Evolutionary conservation across 2,888 invertebrate species (phyloP), one percentile per base, ranked within the genome.

Genomic region (Candidula unifasciata): DNA sequence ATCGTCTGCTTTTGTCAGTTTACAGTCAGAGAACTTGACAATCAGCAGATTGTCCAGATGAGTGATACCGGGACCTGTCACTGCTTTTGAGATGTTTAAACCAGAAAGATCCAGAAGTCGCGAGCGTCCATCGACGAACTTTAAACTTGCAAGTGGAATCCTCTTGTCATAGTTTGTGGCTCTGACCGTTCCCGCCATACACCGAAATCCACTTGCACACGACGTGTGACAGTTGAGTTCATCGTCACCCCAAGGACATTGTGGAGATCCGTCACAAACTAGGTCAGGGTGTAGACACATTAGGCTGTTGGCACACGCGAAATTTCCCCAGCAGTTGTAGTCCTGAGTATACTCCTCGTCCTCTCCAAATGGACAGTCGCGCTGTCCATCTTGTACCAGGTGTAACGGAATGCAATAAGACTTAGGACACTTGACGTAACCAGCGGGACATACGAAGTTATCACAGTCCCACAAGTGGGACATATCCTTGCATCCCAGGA

Each of bases 391-490:
- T 1, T 8, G 24, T 0, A 71, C 71, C 10, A 35, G 35, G 16
- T 81, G 73, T 60, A 73, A 18, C 0, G 81, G 71, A 3, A 81
- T 73, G n/a, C 81, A 81, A 73, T 81, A 81, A 21, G 81, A 73
- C 21, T 13, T 8, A 16, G 52, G 71, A 60, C 81, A 81, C n/a
- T 81, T 81, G n/a, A 35, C 0, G n/a, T 73, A 81, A 30, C 81
- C 73, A n/a, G 33, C 83, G 5, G 76, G 60, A 57, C 85, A 85
- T 30, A 3, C 1, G 30, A 78, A 76, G 16, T 66, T 69, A n/a
- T 80, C 76, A 33, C 86, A 86, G n/a, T 84, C 33, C 10, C 16
- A 44, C n/a, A 97, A 93, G 95, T 93, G 81, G 2, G 57, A 57
- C 66, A 71, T 57, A 27, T 71, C 73, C 3, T n/a, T n/a, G 35